Evolutionary conservation across 1,140 invertebrate genomes (phyloP).

Genomic region (Globodera ellingtonae): DNA sequence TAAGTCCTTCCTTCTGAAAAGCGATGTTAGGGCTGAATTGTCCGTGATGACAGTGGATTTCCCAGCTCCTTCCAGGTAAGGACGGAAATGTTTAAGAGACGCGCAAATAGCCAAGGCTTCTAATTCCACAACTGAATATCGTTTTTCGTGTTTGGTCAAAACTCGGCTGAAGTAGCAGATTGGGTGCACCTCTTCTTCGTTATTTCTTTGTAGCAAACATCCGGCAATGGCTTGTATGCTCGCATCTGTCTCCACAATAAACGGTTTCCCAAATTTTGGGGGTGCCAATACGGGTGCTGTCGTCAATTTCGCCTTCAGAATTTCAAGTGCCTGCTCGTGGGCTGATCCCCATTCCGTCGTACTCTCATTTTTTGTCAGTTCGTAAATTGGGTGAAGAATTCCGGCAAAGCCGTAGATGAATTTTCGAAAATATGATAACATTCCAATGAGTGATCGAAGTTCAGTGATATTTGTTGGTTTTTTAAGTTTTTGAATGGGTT

Average conservation of each 20-base stretch:
- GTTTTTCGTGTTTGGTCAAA: slow-evolving; percentile 31
- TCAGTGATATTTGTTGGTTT: neutral
- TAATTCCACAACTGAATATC: slow-evolving; percentile 24
- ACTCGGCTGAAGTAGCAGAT: slow-evolving; percentile 17
- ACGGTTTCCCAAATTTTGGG: slow-evolving; percentile 26
- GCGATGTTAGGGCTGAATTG: slow-evolving; percentile 14
- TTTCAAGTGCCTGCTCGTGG: slow-evolving; percentile 23
- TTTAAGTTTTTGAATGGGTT: neutral
- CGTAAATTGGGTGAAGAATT: neutral
- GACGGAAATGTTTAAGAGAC: slow-evolving; percentile 17
- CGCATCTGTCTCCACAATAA: slow-evolving; percentile 31
- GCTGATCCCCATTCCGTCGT: neutral
- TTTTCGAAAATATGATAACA: slow-evolving; percentile 6
- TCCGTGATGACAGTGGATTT: slow-evolving; percentile 23
- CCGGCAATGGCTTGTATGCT: slow-evolving; percentile 15
- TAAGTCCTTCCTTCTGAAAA: slow-evolving; percentile 19
- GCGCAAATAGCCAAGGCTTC: slow-evolving; percentile 23
- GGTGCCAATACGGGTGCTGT: slow-evolving; percentile 24
- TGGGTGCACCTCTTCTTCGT: slow-evolving; percentile 5
- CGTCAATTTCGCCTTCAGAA: slow-evolving; percentile 8
- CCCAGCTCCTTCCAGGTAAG: slow-evolving; percentile 26
- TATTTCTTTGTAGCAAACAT: slow-evolving; percentile 3
- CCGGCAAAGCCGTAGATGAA: slow-evolving; percentile 1
- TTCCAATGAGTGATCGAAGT: neutral
- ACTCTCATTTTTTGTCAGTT: slow-evolving; percentile 21